A percentile compares a stretch with the other conserved stretches of the same genome.
phyloP scores from a whole-genome alignment of 2,113 vertebrate species.

The Phoxinus phoxinus region DNA sequence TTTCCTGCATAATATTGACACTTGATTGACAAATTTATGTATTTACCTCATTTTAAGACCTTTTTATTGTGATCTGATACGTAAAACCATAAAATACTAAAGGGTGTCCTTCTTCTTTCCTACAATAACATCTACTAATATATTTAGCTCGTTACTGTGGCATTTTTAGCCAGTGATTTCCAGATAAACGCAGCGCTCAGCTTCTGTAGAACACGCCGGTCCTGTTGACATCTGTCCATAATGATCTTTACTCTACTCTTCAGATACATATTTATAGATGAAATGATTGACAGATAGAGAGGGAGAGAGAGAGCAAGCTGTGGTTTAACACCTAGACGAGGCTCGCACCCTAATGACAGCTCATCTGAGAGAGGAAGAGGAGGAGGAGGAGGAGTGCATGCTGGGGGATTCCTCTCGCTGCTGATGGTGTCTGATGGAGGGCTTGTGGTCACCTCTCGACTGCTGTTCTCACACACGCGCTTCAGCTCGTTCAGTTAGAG shows the following conservation, averaged over 20 bases:
- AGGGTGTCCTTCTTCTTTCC: no score
- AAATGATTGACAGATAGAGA: slow-evolving; percentile 5
- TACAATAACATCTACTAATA: no score
- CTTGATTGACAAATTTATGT: no score
- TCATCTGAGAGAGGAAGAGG: slow-evolving; percentile 29
- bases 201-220: no score
- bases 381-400: slow-evolving; percentile 24
- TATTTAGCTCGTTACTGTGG: no score
- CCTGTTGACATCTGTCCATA: not conserved
- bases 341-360: not conserved
- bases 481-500: not conserved
- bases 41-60: no score
- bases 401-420: slow-evolving; percentile 31
- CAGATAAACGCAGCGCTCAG: not conserved
- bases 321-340: slow-evolving; percentile 22
- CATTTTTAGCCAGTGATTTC: not conserved
- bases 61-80: no score
- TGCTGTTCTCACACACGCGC: not conserved
- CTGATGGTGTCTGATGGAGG: slow-evolving; percentile 7
- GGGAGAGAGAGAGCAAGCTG: not conserved
- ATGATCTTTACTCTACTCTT: not conserved
- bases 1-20: no score
- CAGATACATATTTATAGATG: slow-evolving; percentile 3
- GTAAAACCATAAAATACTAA: no score
- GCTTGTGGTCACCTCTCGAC: slow-evolving; percentile 12